These are phyloP conservation scores for Epicauta chinensis DNA, from an alignment of 1,140 invertebrate genomes.

Conservation along the genomic window DNA sequence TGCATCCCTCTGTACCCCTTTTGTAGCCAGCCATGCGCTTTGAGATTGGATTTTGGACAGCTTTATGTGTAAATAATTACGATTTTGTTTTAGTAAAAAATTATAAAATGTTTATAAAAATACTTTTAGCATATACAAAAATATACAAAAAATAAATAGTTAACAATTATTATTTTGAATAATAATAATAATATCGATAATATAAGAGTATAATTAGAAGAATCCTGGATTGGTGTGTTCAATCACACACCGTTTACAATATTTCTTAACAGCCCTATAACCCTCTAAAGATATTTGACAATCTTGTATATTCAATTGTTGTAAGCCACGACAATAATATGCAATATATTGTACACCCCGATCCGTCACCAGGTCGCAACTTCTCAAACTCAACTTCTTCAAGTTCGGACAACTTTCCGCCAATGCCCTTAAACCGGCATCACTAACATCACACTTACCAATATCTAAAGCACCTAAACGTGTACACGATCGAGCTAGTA, in stretches of 20 bases:
- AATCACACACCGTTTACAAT: conserved; percentile 85
- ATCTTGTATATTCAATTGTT: conserved; percentile 88
- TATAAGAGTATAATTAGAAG: conserved; percentile 49
- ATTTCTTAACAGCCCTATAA: conserved; percentile 84
- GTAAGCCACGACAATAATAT: conserved; percentile 77
- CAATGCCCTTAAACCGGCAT: conserved; percentile 74
- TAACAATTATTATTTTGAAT: conserved; percentile 10
- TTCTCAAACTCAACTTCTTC: conserved; percentile 81
- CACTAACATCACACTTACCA: conserved; percentile 88
- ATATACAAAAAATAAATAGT: conserved; percentile 17
- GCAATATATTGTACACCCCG: conserved; percentile 79
- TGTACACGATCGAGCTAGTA: conserved; percentile 75
- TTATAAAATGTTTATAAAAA: conserved; percentile 8
- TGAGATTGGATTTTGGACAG: too few species aligned
- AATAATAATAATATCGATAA: conserved; percentile 5
- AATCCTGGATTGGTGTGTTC: conserved; percentile 93
- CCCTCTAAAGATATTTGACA: conserved; percentile 81
- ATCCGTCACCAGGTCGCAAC: conserved; percentile 84
- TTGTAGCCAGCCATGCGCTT: too few species aligned
- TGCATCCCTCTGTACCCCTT: too few species aligned
- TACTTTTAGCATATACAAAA: conserved; percentile 13
- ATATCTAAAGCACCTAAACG: conserved; percentile 79
- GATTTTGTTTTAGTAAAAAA: conserved; percentile 3
- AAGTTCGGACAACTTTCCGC: conserved; percentile 85
- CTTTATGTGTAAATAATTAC: conserved; percentile 2